Base-by-base conservation (phyloP, 2,797 vertebrate species). In the Falco cherrug region DNA sequence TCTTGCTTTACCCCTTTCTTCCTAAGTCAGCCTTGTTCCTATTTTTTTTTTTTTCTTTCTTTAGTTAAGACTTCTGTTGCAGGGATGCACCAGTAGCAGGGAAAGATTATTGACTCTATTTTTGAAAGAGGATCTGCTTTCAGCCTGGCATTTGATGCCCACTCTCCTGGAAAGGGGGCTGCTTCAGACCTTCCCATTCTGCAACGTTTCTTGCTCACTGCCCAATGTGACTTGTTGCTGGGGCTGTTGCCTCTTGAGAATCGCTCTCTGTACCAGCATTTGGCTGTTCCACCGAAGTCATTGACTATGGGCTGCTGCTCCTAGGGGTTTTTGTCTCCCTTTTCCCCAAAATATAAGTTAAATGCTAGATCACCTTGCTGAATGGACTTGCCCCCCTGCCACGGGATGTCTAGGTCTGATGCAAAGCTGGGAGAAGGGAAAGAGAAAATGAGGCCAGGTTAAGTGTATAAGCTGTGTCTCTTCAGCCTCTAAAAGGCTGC, bases 181-280 rank as follows among this genome's bases (percentile, higher is more conserved):
- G 50, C 35, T 79, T 78, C 45, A 50, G 26, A 67, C 39, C 13
- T 39, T 76, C 35, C 11, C 3, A 10, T 26, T 59, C 59, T 41
- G 33, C 11, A 31, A 1, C 9, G 3, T 81, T 87, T 89, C 54
- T 39, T 54, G 35, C 39, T 73, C 0, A 0, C 0, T 24, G 26
- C 33, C 16, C 1, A 4, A 41, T 17, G 9, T 25, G 5, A 14
- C 41, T 89, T 10, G 0, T 5, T 86, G 31, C 41, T 64, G 26
- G 19, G 48, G 13, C 41, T 69, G 11, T 11, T 60, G 16, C 28
- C 12, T 73, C 60, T 33, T 43, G 45, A 21, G 47, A 16, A 21
- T 33, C 0, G 0, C 15, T 35, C 18, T 68, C 50, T 60, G 28
- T 67, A 25, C 19, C 3, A 6, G 37, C 1, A 0, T 82, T 81